Percentiles rank a stretch among this genome's conserved stretches.
Evolutionary conservation across 2,888 invertebrate genomes (phyloP).

Genomic region (Molanna angustata): DNA sequence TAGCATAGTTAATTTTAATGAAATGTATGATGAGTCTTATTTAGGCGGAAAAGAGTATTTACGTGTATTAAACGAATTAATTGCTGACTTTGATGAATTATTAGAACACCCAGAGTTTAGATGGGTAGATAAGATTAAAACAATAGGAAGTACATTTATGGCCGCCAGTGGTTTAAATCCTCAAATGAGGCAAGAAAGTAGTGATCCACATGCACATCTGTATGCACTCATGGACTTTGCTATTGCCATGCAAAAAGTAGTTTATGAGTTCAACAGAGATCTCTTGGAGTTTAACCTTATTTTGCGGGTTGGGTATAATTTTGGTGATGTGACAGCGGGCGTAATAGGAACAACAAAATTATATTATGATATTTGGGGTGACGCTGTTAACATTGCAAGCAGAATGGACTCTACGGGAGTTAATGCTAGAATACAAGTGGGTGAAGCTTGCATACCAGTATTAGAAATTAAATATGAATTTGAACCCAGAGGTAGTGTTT

Average conservation of each 20-base stretch:
- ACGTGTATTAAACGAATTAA: constrained; percentile 91
- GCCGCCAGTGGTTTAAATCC: constrained; percentile 95
- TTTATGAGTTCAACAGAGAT: constrained; percentile 85
- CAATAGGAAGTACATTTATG: constrained; percentile 97
- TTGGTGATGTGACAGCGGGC: constrained; percentile 94
- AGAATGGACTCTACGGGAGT: constrained; percentile 97
- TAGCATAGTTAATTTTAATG: constrained; percentile 94
- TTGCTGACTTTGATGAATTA: constrained; percentile 94
- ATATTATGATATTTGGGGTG: constrained; percentile 98
- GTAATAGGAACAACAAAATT: constrained; percentile 95
- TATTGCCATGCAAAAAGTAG: constrained; percentile 83
- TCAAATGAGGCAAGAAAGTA: constrained; percentile 64
- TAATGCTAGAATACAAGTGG: constrained; percentile 78
- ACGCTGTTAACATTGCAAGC: constrained; percentile 95
- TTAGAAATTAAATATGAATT: constrained; percentile 78
- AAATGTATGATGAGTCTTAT: constrained; percentile 97
- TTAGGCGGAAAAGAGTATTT: constrained; percentile 93
- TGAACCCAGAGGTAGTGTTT: constrained; percentile 89
- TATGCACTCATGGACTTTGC: constrained; percentile 91
- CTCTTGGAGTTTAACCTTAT: constrained; percentile 87
- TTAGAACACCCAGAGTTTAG: constrained; percentile 77
- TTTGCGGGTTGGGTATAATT: constrained; percentile 84
- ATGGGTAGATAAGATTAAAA: constrained; percentile 96
- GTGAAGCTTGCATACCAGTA: constrained; percentile 69
- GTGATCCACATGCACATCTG: constrained; percentile 73